Conservation (phyloP, 1,140 invertebrate species). For the Stegodyphus mimosarum region DNA sequence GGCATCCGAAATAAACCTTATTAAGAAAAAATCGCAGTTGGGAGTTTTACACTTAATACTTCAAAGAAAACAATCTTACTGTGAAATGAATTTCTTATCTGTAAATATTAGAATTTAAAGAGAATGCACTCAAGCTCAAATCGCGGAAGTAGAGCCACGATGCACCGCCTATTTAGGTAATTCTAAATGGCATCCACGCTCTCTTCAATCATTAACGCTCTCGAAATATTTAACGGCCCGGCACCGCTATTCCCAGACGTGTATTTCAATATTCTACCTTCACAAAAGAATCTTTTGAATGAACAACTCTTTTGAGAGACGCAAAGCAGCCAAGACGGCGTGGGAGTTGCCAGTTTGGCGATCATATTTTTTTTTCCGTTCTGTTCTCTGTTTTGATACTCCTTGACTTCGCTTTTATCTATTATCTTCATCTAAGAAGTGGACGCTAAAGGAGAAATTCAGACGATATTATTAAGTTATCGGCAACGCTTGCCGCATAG, state of each 20-base stretch:
- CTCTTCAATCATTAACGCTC: constrained; percentile 1
- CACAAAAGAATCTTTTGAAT: not conserved
- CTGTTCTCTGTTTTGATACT: too few species aligned
- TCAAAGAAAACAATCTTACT: too few species aligned
- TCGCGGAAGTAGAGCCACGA: not conserved
- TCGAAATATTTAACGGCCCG: not conserved
- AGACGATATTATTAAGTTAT: constrained; percentile 16
- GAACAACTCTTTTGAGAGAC: not conserved
- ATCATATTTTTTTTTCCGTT: not conserved
- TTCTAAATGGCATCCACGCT: not conserved
- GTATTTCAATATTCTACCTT: constrained; percentile 3
- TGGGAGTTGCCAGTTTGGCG: constrained; percentile 27
- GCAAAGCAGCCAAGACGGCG: constrained; percentile 19
- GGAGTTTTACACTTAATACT: too few species aligned
- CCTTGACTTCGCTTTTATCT: not conserved
- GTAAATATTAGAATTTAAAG: too few species aligned
- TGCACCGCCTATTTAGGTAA: constrained; percentile 3
- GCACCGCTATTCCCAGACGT: not conserved
- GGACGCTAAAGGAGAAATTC: constrained; percentile 19
- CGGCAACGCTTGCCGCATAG: not conserved
- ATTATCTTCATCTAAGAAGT: constrained; percentile 2
- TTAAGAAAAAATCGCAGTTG: too few species aligned
- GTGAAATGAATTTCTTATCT: too few species aligned
- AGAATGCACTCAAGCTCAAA: too few species aligned
- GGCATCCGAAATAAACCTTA: too few species aligned